A percentile compares a stretch with the other conserved stretches of the same genome.
These are phyloP conservation scores for Drosophila tropicalis DNA, from an alignment of 1,140 invertebrate genomes.

Conservation along the genomic window DNA sequence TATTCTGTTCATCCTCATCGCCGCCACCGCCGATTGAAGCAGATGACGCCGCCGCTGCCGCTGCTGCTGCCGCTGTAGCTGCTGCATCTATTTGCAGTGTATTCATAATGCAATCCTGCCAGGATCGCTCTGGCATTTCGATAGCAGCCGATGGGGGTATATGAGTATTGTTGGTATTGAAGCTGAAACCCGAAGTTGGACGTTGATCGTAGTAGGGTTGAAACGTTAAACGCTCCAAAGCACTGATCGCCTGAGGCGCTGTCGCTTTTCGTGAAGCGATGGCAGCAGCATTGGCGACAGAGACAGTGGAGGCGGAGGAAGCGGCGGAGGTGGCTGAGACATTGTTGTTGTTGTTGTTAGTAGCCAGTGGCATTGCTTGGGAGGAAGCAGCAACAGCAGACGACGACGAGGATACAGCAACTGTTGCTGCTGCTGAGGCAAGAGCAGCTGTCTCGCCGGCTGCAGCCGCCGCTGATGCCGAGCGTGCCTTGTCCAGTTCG, in stretches of 20 bases:
- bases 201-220: slow-evolving; percentile 79
- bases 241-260: slow-evolving; percentile 60
- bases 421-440: slow-evolving; percentile 31
- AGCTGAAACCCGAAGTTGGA: slow-evolving; percentile 80
- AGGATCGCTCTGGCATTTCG: slow-evolving; percentile 89
- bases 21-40: slow-evolving; percentile 24
- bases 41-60: slow-evolving; percentile 10
- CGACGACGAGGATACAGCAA: not conserved
- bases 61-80: slow-evolving; percentile 32
- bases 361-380: slow-evolving; percentile 21
- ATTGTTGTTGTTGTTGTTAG: slow-evolving; percentile 6
- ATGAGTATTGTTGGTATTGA: slow-evolving; percentile 82
- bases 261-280: slow-evolving; percentile 48
- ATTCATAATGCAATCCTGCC: slow-evolving; percentile 89
- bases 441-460: slow-evolving; percentile 51
- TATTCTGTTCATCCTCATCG: slow-evolving; percentile 51
- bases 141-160: slow-evolving; percentile 84
- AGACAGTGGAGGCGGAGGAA: slow-evolving; percentile 43
- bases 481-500: slow-evolving; percentile 60
- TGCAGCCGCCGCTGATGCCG: slow-evolving; percentile 26
- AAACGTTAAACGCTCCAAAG: slow-evolving; percentile 70
- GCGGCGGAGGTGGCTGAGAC: not conserved
- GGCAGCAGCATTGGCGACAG: slow-evolving; percentile 26
- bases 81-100: slow-evolving; percentile 67
- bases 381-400: slow-evolving; percentile 19